Evolutionary conservation across 1,140 invertebrate species (phyloP).

Genomic region (Sarcophaga bullata): DNA sequence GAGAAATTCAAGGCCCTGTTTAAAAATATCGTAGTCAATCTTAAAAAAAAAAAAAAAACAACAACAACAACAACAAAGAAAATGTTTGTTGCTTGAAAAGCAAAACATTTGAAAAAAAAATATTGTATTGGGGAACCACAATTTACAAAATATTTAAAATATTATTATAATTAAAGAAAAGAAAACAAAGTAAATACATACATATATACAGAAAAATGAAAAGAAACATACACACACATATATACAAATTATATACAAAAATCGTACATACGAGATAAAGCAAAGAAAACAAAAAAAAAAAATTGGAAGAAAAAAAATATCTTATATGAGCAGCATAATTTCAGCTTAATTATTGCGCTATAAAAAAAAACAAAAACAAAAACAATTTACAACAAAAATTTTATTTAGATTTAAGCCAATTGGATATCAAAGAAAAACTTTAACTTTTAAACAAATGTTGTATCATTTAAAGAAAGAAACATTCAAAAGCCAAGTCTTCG

Average conservation of each 20-base stretch:
- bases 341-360: slow-evolving; percentile 18
- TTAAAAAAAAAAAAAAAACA: slow-evolving; percentile 44
- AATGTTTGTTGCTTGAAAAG: slow-evolving; percentile 13
- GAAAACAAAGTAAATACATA: neutral
- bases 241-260: slow-evolving; percentile 1
- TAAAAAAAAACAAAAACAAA: too few species aligned
- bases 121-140: slow-evolving; percentile 26
- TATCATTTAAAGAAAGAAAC: neutral
- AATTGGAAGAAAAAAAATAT: neutral
- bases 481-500: neutral
- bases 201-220: neutral
- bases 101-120: neutral
- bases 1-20: too few species aligned
- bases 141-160: slow-evolving; percentile 23
- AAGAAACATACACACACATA: neutral
- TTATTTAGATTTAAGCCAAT: slow-evolving; percentile 1
- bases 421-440: neutral
- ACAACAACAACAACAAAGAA: neutral
- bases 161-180: slow-evolving; percentile 18
- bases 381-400: neutral
- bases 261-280: neutral
- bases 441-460: neutral
- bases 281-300: neutral
- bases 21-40: neutral
- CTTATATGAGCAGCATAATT: neutral